Conservation (phyloP, 1,140 invertebrate species). For the Trichogramma pretiosum region DNA sequence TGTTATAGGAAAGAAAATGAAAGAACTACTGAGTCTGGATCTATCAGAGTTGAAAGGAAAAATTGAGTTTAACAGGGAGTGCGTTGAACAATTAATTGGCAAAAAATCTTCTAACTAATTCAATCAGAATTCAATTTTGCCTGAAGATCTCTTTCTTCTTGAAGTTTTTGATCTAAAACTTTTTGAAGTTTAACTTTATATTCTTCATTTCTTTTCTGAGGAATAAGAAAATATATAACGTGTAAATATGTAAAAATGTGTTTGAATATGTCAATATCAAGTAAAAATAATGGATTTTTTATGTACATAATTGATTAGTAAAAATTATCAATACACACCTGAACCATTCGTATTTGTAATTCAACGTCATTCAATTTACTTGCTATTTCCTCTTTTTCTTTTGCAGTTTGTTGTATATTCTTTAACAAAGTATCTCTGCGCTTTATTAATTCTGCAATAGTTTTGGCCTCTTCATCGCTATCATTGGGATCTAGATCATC, state of each 20-base stretch:
- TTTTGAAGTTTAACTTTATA: constrained; percentile 10
- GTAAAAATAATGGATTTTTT: background rate
- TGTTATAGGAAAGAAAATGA: constrained; percentile 2
- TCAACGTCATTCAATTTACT: constrained; percentile 9
- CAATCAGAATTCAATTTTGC: background rate
- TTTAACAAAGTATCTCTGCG: constrained; percentile 12
- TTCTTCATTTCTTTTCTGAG: constrained; percentile 22
- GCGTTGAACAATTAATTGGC: constrained; percentile 1
- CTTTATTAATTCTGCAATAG: constrained; percentile 14
- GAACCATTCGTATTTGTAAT: constrained; percentile 11
- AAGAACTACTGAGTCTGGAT: constrained; percentile 15
- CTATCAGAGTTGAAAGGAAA: constrained; percentile 18
- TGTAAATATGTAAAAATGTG: constrained; percentile 4
- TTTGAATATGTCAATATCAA: constrained; percentile 1
- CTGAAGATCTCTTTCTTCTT: constrained; percentile 4
- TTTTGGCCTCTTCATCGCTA: constrained; percentile 2
- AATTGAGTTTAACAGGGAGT: constrained; percentile 13
- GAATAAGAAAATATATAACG: constrained; percentile 6
- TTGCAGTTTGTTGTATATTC: background rate
- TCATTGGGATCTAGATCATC: constrained; percentile 1
- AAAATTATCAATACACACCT: background rate
- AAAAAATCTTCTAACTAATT: background rate
- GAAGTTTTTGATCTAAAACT: constrained; percentile 4
- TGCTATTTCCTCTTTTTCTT: background rate
- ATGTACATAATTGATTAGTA: background rate